These are phyloP conservation scores for Pegoplata infirma DNA, from an alignment of 2,888 invertebrate genomes.

Conservation along the genomic window DNA sequence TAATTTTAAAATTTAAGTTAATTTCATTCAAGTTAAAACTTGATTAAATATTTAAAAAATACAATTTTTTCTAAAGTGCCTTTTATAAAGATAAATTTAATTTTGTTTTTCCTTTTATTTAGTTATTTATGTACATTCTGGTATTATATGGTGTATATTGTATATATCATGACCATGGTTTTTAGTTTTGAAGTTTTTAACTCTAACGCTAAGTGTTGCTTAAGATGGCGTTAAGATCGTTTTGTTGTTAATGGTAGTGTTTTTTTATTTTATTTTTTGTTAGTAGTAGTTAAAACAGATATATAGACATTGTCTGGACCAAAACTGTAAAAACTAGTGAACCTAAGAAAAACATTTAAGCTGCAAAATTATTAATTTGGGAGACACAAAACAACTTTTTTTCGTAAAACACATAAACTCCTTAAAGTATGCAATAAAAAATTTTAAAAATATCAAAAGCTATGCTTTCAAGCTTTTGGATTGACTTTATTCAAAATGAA, in stretches of 20 bases:
- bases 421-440: too few relatives aligned
- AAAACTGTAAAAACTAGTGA: too few relatives aligned
- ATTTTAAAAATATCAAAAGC: too few relatives aligned
- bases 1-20: too few relatives aligned
- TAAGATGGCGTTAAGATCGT: slow-evolving; percentile 62
- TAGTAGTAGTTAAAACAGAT: background rate
- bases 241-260: slow-evolving; percentile 61
- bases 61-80: too few relatives aligned
- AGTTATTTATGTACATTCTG: background rate
- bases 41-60: slow-evolving; percentile 42
- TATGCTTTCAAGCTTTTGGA: too few relatives aligned
- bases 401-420: too few relatives aligned
- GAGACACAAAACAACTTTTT: too few relatives aligned
- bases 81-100: too few relatives aligned
- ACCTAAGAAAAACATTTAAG: too few relatives aligned
- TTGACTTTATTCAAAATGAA: too few relatives aligned
- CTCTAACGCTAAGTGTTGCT: slow-evolving; percentile 58
- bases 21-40: slow-evolving; percentile 31
- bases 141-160: background rate
- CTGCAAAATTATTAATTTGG: too few relatives aligned
- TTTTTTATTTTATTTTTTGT: slow-evolving; percentile 38
- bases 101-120: background rate
- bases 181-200: slow-evolving; percentile 30
- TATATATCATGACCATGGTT: slow-evolving; percentile 47
- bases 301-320: background rate